phyloP scores from a whole-genome alignment of 2,797 vertebrate species.

The Acipenser transmontanus region DNA sequence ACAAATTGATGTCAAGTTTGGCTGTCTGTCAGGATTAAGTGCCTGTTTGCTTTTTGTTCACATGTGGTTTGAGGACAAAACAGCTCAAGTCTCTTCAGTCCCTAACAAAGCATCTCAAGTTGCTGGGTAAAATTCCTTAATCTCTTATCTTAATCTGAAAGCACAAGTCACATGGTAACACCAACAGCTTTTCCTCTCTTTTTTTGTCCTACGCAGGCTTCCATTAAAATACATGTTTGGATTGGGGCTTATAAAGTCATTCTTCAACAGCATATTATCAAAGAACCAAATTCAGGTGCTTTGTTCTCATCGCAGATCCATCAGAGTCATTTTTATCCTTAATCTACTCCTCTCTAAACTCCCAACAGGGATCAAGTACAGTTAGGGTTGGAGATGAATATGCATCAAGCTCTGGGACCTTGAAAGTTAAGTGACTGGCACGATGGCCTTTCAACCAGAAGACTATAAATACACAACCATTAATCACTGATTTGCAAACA shows the following conservation, averaged over 20 bases:
- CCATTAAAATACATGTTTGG: constrained; percentile 24
- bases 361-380: constrained; percentile 16
- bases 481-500: constrained; percentile 16
- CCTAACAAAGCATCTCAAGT: constrained; percentile 73
- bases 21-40: constrained; percentile 83
- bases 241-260: constrained; percentile 18
- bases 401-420: constrained; percentile 12
- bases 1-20: constrained; percentile 81
- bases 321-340: constrained; percentile 24
- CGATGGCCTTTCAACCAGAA: constrained; percentile 14
- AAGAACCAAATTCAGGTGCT: constrained; percentile 33
- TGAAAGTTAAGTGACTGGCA: not conserved
- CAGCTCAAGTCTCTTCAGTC: constrained; percentile 62
- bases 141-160: constrained; percentile 67
- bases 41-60: constrained; percentile 74
- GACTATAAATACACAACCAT: constrained; percentile 6
- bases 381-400: constrained; percentile 9
- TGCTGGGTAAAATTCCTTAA: constrained; percentile 71
- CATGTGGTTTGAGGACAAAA: constrained; percentile 75
- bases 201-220: constrained; percentile 29
- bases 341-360: constrained; percentile 19
- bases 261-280: constrained; percentile 27
- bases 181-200: constrained; percentile 16
- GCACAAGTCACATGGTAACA: constrained; percentile 39
- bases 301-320: constrained; percentile 22